Percentiles rank a stretch among this genome's conserved stretches.
Evolutionary conservation across 2,888 invertebrate genomes (phyloP).

Genomic region (Lasius platythorax): DNA sequence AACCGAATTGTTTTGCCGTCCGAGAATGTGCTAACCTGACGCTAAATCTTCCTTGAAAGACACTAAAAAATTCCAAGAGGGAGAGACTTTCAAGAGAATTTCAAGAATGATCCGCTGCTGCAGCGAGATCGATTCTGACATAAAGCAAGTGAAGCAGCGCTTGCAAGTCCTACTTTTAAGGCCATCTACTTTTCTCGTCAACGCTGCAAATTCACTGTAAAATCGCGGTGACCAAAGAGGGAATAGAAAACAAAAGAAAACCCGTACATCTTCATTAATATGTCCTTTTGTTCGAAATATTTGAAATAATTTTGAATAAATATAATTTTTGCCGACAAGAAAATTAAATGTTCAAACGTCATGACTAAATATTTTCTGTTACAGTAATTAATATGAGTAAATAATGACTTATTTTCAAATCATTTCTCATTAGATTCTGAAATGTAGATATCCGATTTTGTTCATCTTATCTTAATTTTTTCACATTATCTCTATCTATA

Average conservation of each 20-base stretch:
- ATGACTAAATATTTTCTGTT: not conserved
- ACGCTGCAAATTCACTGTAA: not conserved
- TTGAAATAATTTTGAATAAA: slow-evolving; percentile 18
- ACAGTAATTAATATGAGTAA: not conserved
- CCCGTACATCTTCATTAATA: not conserved
- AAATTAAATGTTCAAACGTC: not conserved
- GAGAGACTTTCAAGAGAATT: slow-evolving; percentile 7
- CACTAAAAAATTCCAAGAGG: not conserved
- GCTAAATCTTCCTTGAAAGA: slow-evolving; percentile 10
- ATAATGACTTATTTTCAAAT: not conserved
- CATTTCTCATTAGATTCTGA: not conserved
- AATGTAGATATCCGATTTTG: not conserved
- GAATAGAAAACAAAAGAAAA: not conserved
- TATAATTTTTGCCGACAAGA: not conserved
- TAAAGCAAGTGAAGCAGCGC: slow-evolving; percentile 13
- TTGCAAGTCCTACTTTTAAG: slow-evolving; percentile 6
- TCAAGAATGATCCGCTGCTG: not conserved
- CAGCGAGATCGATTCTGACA: slow-evolving; percentile 4
- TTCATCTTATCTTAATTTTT: not conserved
- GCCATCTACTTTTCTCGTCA: not conserved
- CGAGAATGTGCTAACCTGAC: not conserved
- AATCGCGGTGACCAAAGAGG: not conserved
- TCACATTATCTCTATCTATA: not conserved
- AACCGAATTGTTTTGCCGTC: slow-evolving; percentile 5
- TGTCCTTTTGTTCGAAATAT: not conserved